Evolutionary conservation across 2,113 vertebrate genomes (phyloP).

Genomic region (Antechinus flavipes): DNA sequence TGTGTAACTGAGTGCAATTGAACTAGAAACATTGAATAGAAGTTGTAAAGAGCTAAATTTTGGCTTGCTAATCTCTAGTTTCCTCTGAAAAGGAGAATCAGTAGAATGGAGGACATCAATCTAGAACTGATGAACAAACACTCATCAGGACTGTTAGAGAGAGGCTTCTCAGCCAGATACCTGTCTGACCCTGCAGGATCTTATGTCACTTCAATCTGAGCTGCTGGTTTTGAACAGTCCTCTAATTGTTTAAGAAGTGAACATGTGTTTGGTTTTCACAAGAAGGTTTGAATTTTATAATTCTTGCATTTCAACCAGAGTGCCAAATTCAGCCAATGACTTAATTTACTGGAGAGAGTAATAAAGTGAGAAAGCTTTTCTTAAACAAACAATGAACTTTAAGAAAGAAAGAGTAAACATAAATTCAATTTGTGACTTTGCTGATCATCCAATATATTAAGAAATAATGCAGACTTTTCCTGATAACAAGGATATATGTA

Average conservation of each 20-base stretch:
- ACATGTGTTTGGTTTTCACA: background rate
- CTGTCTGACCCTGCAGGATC: background rate
- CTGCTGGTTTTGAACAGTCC: background rate
- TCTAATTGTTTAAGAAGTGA: background rate
- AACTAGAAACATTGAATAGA: background rate
- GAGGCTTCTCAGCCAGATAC: background rate
- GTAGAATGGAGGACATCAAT: background rate
- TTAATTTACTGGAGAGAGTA: conserved; percentile 4
- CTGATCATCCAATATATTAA: background rate
- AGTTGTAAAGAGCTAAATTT: background rate
- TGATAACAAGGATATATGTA: background rate
- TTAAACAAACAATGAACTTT: conserved; percentile 32
- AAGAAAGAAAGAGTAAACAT: background rate
- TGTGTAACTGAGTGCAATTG: background rate
- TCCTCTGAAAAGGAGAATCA: background rate
- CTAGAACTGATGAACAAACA: background rate
- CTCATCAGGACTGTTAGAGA: background rate
- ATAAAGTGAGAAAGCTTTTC: conserved; percentile 20
- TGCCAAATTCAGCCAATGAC: conserved; percentile 29
- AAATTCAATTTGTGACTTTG: conserved; percentile 19
- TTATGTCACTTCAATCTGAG: background rate
- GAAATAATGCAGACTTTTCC: conserved; percentile 11
- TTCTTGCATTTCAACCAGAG: conserved; percentile 2
- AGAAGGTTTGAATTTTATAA: conserved; percentile 29
- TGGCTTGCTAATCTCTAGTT: background rate